Base-by-base conservation (phyloP, 2,888 invertebrate species). In the Ypsolopha scabrella region DNA sequence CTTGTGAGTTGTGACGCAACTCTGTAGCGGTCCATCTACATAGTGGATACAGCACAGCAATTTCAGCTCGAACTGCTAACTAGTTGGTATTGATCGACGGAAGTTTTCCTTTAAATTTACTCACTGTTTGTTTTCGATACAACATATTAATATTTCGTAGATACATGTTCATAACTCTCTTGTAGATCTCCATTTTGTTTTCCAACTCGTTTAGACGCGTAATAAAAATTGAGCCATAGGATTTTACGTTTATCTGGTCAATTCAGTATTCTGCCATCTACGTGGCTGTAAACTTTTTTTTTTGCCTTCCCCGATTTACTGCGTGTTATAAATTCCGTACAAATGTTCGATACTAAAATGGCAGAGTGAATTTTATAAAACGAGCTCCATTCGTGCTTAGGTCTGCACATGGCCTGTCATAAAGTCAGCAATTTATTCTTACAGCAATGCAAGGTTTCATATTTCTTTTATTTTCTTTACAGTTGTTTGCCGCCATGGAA, bases 321-420 rank as follows among this genome's bases (percentile, higher is more conserved):
- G 63, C 66, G 24, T 64, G 71, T 66, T 76, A 73, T 81, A 82
- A 80, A 82, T 80, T 80, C 71, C 65, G 72, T 70, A 77, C 70
- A 79, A 74, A 75, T 67, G 67, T 64, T 67, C 50, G 70, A 72
- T 70, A 73, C 73, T 81, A 80, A 80, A 80, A 72, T 61, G 63
- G 66, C 67, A 64, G 70, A 77, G 75, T 81, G 74, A 80, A 79
- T 79, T 76, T 79, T 80, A 77, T 68, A 65, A 64, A 69, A 61
- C 70, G 60, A 61, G 64, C 58, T 59, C 63, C 56, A 63, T 64
- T 57, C 70, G 63, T 58, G 36, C 46, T 11, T 37, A 13, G 3
- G 37, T 36, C 47, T 14, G 36, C 38, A 37, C 36, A 37, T 13
- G 37, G 47, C 36, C 46, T 35, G 35, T 33, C 34, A 34, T 46